Evolutionary conservation across 35 echinoderm and acorn worm species (phyloP).

Genomic region (Heliocidaris erythrogramma): DNA sequence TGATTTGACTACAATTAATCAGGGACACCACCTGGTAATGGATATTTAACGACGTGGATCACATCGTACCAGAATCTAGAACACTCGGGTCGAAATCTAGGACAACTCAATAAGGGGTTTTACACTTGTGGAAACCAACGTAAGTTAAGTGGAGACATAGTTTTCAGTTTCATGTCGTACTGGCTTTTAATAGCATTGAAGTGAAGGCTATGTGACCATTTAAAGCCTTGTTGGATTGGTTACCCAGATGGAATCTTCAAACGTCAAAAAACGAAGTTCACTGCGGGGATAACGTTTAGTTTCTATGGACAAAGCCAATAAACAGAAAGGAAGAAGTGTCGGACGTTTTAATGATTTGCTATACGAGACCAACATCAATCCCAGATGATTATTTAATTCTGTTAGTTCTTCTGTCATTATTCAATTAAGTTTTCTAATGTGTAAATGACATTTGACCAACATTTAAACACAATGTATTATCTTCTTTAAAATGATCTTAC

Average conservation of each 20-base stretch:
- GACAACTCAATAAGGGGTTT: constrained; percentile 10
- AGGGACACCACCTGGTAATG: not conserved
- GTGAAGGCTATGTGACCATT: not conserved
- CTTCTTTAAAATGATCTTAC: no score
- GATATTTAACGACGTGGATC: not conserved
- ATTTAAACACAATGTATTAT: no score
- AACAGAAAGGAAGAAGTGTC: no score
- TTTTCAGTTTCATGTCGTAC: not conserved
- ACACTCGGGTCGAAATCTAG: not conserved
- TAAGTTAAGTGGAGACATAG: not conserved
- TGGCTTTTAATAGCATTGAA: not conserved
- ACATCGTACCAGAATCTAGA: not conserved
- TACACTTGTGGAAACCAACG: not conserved
- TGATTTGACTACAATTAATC: not conserved
- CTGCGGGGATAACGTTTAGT: not conserved
- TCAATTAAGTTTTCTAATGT: no score
- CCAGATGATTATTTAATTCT: no score
- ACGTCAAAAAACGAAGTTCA: not conserved
- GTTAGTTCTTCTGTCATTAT: no score
- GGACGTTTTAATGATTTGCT: no score
- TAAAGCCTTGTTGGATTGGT: not conserved
- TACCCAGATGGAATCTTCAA: not conserved
- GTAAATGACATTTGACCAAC: no score
- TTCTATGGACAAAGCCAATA: no score
- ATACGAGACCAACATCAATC: no score